Conservation (phyloP, 2,888 invertebrate genomes). For the Drosophila antonietae region DNA sequence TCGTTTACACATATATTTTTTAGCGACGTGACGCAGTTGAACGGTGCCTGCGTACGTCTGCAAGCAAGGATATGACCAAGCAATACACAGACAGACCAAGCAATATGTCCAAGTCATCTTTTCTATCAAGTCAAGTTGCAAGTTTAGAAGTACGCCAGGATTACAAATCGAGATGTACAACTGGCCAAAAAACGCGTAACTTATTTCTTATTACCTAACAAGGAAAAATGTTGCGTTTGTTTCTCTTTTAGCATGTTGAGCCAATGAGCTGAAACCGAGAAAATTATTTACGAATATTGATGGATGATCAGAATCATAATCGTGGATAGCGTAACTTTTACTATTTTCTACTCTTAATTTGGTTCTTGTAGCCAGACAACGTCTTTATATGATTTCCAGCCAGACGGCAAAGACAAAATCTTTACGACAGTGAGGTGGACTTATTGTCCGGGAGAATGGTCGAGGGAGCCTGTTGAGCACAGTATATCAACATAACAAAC, state of each 20-base stretch:
- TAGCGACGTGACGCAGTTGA: slow-evolving; percentile 63
- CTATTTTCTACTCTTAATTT: slow-evolving; percentile 38
- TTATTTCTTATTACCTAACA: slow-evolving; percentile 50
- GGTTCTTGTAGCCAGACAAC: slow-evolving; percentile 44
- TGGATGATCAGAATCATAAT: slow-evolving; percentile 5
- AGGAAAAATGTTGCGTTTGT: slow-evolving; percentile 65
- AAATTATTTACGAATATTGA: slow-evolving; percentile 21
- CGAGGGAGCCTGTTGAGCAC: slow-evolving; percentile 20
- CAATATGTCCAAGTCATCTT: slow-evolving; percentile 10
- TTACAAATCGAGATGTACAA: slow-evolving; percentile 19
- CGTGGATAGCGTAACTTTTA: slow-evolving; percentile 41
- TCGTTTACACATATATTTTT: slow-evolving; percentile 49
- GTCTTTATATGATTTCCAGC: slow-evolving; percentile 28
- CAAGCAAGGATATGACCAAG: slow-evolving; percentile 36
- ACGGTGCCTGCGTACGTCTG: slow-evolving; percentile 57
- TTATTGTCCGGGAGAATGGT: slow-evolving; percentile 30
- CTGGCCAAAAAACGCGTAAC: slow-evolving; percentile 51
- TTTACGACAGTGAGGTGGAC: slow-evolving; percentile 16
- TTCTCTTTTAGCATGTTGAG: slow-evolving; percentile 60
- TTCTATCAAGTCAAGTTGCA: slow-evolving; percentile 19
- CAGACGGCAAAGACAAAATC: slow-evolving; percentile 20
- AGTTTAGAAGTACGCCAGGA: slow-evolving; percentile 27
- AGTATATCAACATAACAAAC: background rate
- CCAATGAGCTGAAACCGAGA: slow-evolving; percentile 21
- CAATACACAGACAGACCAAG: slow-evolving; percentile 13